These are phyloP conservation scores for Octopus sinensis DNA, from an alignment of 1,140 invertebrate genomes.

Conservation along the genomic window DNA sequence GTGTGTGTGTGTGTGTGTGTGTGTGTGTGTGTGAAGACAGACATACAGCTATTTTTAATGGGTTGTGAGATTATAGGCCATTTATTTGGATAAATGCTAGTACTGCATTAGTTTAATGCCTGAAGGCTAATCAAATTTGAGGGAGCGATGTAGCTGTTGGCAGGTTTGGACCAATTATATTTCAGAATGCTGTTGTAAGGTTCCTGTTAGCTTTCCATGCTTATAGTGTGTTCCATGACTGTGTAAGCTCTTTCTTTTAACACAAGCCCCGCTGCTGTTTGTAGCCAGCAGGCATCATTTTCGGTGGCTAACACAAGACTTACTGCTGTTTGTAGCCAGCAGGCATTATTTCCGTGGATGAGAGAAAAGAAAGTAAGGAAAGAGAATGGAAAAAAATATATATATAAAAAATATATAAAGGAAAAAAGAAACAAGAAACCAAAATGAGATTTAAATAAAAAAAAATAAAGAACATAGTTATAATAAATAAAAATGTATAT, in stretches of 20 bases:
- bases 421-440: not conserved
- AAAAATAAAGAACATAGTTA: not conserved
- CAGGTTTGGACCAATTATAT: conserved; percentile 4
- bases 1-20: too few relatives aligned
- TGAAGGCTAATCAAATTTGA: not conserved
- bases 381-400: too few relatives aligned
- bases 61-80: not conserved
- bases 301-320: not conserved
- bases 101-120: conserved; percentile 4
- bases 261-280: not conserved
- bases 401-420: not conserved
- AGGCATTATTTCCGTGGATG: not conserved
- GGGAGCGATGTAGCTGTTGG: not conserved
- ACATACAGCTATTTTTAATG: too few relatives aligned
- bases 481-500: not conserved
- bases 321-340: not conserved
- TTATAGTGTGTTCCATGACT: too few relatives aligned
- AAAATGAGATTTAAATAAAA: not conserved
- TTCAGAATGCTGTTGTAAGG: not conserved
- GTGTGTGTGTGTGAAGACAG: too few relatives aligned
- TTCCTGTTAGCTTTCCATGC: not conserved
- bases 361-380: too few relatives aligned
- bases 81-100: conserved; percentile 3
- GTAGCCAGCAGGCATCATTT: not conserved
- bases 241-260: too few relatives aligned